Evolutionary conservation across 35 echinoderm and acorn worm species (phyloP), one percentile per base, ranked within the genome.

Genomic region (Diadema setosum): DNA sequence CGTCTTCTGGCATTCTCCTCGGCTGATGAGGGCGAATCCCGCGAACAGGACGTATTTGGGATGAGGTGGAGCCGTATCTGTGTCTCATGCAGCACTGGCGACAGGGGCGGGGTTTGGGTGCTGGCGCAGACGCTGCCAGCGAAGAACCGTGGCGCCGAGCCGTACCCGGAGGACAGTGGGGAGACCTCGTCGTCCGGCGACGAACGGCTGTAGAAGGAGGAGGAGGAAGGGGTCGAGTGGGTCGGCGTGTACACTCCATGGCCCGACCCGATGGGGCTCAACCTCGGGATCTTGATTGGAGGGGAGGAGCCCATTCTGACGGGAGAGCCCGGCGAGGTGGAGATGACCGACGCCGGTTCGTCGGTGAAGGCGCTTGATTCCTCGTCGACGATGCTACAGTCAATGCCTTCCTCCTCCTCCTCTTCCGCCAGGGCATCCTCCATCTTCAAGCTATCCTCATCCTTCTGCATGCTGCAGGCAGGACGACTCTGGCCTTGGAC

Each of bases 151-250:
- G 94, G 85, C 21, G 94, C 90, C 16, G 94, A 96, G 39, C 94
- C 94, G 21, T 96, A 96, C 17, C 94, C 94, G 29, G 94, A 96
- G 29, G 94, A 96, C 58, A 96, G 67, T 0, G 94, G 94, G 30
- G 94, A 96, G 16, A 65, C 65, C 5, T 84, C 84, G 31, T 80
- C 92, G 31, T 81, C 61, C 5, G 85, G 94, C 8, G 90, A 96
- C 16, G 89, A 95, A 56, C 88, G 46, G 21, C 84, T 89, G 48
- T 74, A 43, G 36, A 91, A 49, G 31, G 83, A 90, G 45, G 81
- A 69, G 39, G 65, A 83, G 63, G 64, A 85, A n/a, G n/a, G n/a
- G 24, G 58, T 64, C 34, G 44, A 27, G 39, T 91, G 89, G 35
- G 94, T 50, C 2, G 94, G 89, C 7, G 94, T 87, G 12, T 52